Conservation (phyloP, 1,140 invertebrate genomes). For the Agraylea sexmaculata region DNA sequence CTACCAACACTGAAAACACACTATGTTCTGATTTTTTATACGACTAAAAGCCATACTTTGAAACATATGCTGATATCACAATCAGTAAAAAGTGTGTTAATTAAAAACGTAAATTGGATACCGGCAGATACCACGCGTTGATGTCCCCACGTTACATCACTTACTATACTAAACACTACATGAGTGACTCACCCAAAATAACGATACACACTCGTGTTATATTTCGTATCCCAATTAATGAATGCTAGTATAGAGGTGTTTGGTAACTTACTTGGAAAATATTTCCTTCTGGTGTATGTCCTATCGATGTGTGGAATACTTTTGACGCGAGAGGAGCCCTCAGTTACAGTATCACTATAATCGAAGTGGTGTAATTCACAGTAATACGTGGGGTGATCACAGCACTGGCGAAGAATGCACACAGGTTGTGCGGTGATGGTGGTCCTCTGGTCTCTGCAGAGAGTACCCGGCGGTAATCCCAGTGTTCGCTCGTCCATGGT, state of each 20-base stretch:
- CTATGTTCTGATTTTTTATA: no score
- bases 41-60: no score
- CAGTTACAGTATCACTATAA: no score
- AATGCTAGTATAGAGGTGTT: no score
- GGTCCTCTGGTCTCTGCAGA: conserved; percentile 17
- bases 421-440: conserved; percentile 15
- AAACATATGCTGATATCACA: no score
- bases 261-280: conserved; percentile 10
- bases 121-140: conserved; percentile 11
- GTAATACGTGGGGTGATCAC: no score
- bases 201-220: not conserved
- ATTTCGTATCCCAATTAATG: no score
- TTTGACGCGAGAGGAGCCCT: not conserved
- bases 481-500: not conserved
- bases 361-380: no score
- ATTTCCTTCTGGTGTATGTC: conserved; percentile 2
- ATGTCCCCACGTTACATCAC: conserved; percentile 15
- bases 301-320: not conserved
- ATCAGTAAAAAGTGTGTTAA: no score
- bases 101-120: no score
- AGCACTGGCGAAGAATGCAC: no score
- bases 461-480: conserved; percentile 11
- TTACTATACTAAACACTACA: not conserved
- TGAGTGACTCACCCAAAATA: not conserved
- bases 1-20: no score